Evolutionary conservation across 2,888 invertebrate genomes (phyloP).

Genomic region (Suillia variegata): DNA sequence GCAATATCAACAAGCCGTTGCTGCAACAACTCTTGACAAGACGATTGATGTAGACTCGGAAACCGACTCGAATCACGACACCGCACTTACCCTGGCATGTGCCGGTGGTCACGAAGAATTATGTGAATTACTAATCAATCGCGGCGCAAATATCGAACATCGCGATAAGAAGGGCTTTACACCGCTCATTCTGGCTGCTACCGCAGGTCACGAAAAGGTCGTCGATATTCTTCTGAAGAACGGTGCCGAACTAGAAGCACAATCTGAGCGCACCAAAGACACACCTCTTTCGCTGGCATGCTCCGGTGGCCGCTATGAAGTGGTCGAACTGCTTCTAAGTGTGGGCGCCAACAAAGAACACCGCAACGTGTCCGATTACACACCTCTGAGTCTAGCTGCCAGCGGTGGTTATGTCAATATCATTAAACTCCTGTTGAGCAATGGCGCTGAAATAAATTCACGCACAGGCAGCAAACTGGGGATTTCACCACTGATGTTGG

Average conservation of each 20-base stretch:
- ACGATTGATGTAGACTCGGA: conserved; percentile 95
- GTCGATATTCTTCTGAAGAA: conserved; percentile 93
- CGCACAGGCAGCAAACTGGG: conserved; percentile 95
- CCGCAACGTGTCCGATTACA: conserved; percentile 98
- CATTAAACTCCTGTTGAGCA: conserved; percentile 88
- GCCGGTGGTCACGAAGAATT: conserved; percentile 97
- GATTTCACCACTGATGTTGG: conserved; percentile 98
- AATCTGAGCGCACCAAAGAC: conserved; percentile 98
- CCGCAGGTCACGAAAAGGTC: conserved; percentile 88
- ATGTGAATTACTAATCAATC: conserved; percentile 86
- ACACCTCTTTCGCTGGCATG: conserved; percentile 97
- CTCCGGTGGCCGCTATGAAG: conserved; percentile 95
- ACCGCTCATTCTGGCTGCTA: conserved; percentile 94
- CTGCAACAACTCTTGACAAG: conserved; percentile 66
- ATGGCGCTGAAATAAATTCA: conserved; percentile 98
- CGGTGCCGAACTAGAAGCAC: conserved; percentile 97
- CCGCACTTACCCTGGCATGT: conserved; percentile 95
- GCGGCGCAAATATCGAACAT: conserved; percentile 97
- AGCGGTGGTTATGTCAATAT: conserved; percentile 99
- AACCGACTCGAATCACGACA: conserved; percentile 98
- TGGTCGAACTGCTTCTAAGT: conserved; percentile 87
- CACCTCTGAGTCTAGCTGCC: conserved; percentile 97
- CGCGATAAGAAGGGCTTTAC: conserved; percentile 99
- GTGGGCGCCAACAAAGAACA: conserved; percentile 96
- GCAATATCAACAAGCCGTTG: conserved; percentile 49